A percentile compares a stretch with the other conserved stretches of the same genome.
phyloP scores from a whole-genome alignment of 2,113 vertebrate species.

The Hydrolagus affinis region DNA sequence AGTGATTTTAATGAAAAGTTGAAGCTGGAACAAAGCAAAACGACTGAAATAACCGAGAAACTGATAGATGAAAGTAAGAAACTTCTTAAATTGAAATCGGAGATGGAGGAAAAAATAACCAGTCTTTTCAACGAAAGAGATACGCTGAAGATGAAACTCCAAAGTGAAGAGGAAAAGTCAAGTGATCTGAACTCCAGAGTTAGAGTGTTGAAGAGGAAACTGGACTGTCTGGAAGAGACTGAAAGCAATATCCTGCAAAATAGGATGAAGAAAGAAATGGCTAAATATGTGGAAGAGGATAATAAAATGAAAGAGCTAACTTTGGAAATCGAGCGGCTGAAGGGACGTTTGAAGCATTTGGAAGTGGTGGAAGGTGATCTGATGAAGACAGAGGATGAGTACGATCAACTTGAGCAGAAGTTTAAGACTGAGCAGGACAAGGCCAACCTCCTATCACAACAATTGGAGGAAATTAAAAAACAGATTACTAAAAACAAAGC shows the following conservation, averaged over 20 bases:
- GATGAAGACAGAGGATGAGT: conserved; percentile 93
- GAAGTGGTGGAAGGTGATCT: conserved; percentile 89
- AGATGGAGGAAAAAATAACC: conserved; percentile 78
- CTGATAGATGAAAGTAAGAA: conserved; percentile 95
- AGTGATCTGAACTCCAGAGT: conserved; percentile 63
- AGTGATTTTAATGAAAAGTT: conserved; percentile 69
- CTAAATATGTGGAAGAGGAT: conserved; percentile 53
- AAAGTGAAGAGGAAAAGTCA: conserved; percentile 70
- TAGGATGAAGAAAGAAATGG: conserved; percentile 48
- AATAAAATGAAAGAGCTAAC: conserved; percentile 77
- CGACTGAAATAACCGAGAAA: conserved; percentile 89
- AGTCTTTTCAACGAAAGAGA: conserved; percentile 70
- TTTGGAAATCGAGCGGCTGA: conserved; percentile 76
- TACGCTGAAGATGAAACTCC: conserved; percentile 64
- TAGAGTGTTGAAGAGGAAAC: conserved; percentile 62
- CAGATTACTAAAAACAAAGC: conserved; percentile 83
- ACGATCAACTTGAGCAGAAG: conserved; percentile 83
- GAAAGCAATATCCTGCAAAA: conserved; percentile 62
- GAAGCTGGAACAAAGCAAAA: conserved; percentile 80
- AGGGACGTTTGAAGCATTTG: conserved; percentile 74
- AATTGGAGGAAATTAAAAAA: conserved; percentile 79
- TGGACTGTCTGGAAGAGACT: conserved; percentile 67
- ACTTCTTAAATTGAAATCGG: conserved; percentile 80
- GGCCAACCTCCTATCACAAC: conserved; percentile 73
- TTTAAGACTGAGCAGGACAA: conserved; percentile 86